These are phyloP conservation scores for Diuraphis noxia DNA, from an alignment of 1,140 invertebrate species.

Conservation along the genomic window DNA sequence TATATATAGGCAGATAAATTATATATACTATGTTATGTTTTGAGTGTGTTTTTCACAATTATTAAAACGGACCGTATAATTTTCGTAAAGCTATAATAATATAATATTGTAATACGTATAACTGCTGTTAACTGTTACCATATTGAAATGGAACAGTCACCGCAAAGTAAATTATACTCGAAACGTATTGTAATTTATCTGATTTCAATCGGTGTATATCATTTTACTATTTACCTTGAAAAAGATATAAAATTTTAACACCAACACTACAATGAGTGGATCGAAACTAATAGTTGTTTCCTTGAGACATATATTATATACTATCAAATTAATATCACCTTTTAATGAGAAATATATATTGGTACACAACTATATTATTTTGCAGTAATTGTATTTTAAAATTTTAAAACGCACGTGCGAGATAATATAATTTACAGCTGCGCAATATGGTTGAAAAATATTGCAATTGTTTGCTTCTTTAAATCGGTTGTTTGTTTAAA, in stretches of 20 bases:
- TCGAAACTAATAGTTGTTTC: background rate
- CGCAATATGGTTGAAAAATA: background rate
- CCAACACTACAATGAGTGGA: background rate
- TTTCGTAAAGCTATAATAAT: background rate
- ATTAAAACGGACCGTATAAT: background rate
- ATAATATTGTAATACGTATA: background rate
- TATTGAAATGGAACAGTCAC: background rate
- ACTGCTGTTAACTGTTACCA: background rate
- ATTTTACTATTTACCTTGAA: conserved; percentile 12
- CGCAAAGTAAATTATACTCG: background rate
- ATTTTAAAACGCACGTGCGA: background rate
- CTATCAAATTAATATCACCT: background rate
- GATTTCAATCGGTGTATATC: background rate
- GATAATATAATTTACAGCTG: background rate
- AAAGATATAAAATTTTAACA: background rate
- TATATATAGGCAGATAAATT: background rate
- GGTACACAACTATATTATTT: background rate
- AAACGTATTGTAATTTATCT: conserved; percentile 10
- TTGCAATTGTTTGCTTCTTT: background rate
- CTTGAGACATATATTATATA: background rate
- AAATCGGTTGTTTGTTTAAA: background rate
- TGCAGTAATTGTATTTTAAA: background rate
- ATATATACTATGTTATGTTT: background rate
- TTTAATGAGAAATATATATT: background rate
- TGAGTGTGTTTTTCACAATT: background rate